A percentile compares a stretch with the other conserved stretches of the same genome.
Conservation (phyloP, 2,888 invertebrate species). For the Polietes domitor region DNA sequence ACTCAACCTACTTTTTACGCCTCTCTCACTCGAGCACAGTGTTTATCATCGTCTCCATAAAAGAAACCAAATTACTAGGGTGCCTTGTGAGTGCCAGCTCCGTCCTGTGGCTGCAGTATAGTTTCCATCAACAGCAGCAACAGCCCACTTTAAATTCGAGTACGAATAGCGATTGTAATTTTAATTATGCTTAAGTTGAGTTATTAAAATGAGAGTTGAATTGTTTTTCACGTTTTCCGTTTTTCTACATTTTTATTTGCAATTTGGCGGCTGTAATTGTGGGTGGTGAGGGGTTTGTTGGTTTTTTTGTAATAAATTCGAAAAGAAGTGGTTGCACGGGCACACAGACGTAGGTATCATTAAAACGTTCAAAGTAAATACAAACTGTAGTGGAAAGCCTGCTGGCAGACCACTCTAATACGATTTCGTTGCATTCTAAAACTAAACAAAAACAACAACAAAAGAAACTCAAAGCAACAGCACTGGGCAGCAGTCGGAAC, state of each 20-base stretch:
- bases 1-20: too few species aligned
- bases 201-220: constrained; percentile 34
- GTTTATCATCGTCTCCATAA: too few species aligned
- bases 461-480: not conserved
- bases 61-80: not conserved
- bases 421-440: not conserved
- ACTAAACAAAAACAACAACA: not conserved
- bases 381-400: not conserved
- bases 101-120: not conserved
- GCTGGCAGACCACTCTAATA: not conserved
- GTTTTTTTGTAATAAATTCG: not conserved
- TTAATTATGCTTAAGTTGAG: constrained; percentile 40
- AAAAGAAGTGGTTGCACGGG: not conserved
- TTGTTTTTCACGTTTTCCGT: constrained; percentile 20
- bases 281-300: too few species aligned
- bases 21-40: too few species aligned
- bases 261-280: constrained; percentile 28
- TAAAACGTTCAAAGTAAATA: constrained; percentile 5
- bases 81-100: not conserved
- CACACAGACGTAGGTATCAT: not conserved
- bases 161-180: constrained; percentile 29
- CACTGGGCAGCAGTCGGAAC: not conserved
- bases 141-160: constrained; percentile 2
- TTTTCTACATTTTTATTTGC: not conserved
- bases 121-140: too few species aligned